Evolutionary conservation across 2,888 invertebrate species (phyloP), one percentile per base, ranked within the genome.

Genomic region (Heliconius cydno): DNA sequence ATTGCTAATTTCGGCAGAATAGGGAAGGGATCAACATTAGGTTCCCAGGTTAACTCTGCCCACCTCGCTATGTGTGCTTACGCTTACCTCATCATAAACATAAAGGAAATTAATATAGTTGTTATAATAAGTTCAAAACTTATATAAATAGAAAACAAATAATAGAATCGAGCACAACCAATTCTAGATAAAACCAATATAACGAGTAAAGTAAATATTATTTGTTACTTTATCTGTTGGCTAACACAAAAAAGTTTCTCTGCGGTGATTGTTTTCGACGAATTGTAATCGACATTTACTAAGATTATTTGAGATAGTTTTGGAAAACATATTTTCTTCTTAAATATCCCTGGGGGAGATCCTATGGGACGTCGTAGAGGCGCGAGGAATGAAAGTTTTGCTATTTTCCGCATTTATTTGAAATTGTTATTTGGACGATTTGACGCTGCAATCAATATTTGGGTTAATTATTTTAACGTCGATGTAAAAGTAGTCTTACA

Each of bases 271-370:
- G 73, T 73, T 73, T 73, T n/a, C 34, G 34, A 12, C 60, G 34
- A 73, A 73, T 73, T 57, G 73, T 73, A 60, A 52, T 57, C 34
- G 57, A 60, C 73, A 60, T 73, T 73, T 73, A 60, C 73, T 30
- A 34, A 60, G 73, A 73, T 73, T 73, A 73, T 73, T 72, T 34
- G 73, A 34, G 73, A 57, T 60, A 73, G 57, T 73, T 73, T 60
- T 73, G 57, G 57, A 57, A 73, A 73, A 73, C 34, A 73, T 73
- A 34, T 73, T 73, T 73, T 25, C 60, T 52, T 73, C 34, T 73
- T 30, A 73, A 73, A 73, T 60, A 57, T 73, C 73, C 57, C 57
- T 15, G n/a, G 73, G 73, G 73, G 60, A 34, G n/a, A 73, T n/a
- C 73, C 73, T 60, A 30, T 13, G 57, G 60, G 52, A n/a, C 22